Evolutionary conservation across 1,140 invertebrate genomes (phyloP).

Genomic region (Papilio glaucus): DNA sequence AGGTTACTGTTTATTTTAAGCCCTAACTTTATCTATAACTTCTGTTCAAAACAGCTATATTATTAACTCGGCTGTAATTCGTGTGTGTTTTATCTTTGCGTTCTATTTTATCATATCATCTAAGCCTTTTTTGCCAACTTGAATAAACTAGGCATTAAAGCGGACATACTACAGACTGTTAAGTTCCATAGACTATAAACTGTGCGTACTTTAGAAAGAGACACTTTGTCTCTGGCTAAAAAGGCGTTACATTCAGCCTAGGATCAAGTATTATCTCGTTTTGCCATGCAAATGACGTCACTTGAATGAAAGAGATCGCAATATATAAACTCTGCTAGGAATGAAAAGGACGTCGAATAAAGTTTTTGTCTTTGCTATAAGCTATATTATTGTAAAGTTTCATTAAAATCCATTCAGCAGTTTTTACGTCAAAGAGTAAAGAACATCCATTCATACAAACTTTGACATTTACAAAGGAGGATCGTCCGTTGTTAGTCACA

Average conservation of each 20-base stretch:
- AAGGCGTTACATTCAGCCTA: neutral
- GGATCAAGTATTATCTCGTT: too few relatives aligned
- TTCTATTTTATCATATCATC: neutral
- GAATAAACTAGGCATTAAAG: neutral
- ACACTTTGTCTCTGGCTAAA: constrained; percentile 10
- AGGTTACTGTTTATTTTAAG: constrained; percentile 18
- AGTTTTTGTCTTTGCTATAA: too few relatives aligned
- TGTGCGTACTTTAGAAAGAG: constrained; percentile 10
- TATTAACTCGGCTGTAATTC: neutral
- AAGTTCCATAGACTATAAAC: neutral
- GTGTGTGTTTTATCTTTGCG: neutral
- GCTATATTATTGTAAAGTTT: too few relatives aligned
- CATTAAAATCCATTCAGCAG: too few relatives aligned
- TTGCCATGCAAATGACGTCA: too few relatives aligned
- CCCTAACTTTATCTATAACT: neutral
- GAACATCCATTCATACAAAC: too few relatives aligned
- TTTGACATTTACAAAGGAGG: too few relatives aligned
- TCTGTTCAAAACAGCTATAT: neutral
- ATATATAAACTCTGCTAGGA: too few relatives aligned
- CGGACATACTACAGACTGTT: too few relatives aligned
- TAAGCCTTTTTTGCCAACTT: neutral
- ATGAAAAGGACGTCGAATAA: too few relatives aligned
- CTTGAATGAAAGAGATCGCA: too few relatives aligned
- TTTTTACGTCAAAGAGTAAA: too few relatives aligned
- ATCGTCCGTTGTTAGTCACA: neutral